These are phyloP conservation scores for Thymallus thymallus DNA, from an alignment of 2,113 vertebrate genomes.

Conservation along the genomic window DNA sequence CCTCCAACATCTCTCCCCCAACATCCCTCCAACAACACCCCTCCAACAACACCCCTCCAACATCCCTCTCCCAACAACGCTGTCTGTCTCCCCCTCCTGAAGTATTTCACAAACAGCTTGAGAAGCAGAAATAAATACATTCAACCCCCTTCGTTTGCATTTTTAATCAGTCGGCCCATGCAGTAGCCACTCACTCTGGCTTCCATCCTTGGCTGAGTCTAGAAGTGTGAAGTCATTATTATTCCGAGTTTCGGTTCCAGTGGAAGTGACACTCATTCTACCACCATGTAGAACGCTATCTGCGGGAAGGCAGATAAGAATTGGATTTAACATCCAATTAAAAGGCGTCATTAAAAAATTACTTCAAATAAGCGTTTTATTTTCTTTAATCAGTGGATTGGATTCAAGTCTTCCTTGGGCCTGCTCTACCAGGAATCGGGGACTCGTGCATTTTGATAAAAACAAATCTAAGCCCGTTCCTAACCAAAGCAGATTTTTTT, in stretches of 20 bases:
- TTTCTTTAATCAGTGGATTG: slow-evolving; percentile 90
- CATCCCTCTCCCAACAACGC: not conserved
- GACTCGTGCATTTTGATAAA: slow-evolving; percentile 89
- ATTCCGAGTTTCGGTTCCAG: slow-evolving; percentile 86
- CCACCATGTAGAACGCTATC: slow-evolving; percentile 85
- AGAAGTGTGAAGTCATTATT: slow-evolving; percentile 81
- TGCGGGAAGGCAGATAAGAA: slow-evolving; percentile 97
- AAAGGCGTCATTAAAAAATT: slow-evolving; percentile 99
- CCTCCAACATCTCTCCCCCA: not conserved
- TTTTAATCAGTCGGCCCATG: slow-evolving; percentile 75
- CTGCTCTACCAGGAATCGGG: slow-evolving; percentile 83
- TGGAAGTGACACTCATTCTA: slow-evolving; percentile 68
- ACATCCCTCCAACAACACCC: no score
- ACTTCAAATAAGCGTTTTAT: slow-evolving; percentile 98
- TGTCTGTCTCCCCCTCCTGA: not conserved
- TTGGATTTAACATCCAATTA: slow-evolving; percentile 99
- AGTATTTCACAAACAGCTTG: slow-evolving; percentile 4
- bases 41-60: no score
- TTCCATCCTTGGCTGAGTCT: slow-evolving; percentile 33
- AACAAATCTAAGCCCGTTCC: slow-evolving; percentile 83
- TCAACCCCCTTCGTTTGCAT: slow-evolving; percentile 70
- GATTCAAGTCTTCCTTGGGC: slow-evolving; percentile 87
- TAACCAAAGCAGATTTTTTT: slow-evolving; percentile 87
- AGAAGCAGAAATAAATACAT: not conserved
- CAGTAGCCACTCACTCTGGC: slow-evolving; percentile 59